A percentile compares a stretch with the other conserved stretches of the same genome.
Conservation (phyloP, 1,140 invertebrate genomes). For the Leptinotarsa undecemlineata region DNA sequence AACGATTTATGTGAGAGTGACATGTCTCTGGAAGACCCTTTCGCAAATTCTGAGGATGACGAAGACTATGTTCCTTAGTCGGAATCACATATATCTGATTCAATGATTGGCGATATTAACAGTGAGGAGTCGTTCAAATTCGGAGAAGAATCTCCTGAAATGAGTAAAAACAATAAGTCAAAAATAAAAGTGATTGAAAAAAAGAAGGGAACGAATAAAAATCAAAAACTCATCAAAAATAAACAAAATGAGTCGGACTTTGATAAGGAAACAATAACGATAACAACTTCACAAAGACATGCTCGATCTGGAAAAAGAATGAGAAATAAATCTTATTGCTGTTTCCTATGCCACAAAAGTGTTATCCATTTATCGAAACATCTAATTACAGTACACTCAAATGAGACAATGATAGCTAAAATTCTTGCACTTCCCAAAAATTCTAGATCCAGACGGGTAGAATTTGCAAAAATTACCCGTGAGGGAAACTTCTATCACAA, state of each 20-base stretch:
- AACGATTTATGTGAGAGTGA: slow-evolving; percentile 2
- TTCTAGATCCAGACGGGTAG: background rate
- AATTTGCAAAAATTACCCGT: background rate
- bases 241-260: background rate
- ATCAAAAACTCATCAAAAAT: background rate
- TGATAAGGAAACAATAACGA: background rate
- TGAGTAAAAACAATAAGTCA: background rate
- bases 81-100: slow-evolving; percentile 1
- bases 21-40: background rate
- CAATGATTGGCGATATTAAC: background rate
- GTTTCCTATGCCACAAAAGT: slow-evolving; percentile 22
- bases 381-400: slow-evolving; percentile 1
- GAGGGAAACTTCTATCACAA: slow-evolving; percentile 11
- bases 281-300: background rate
- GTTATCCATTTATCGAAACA: slow-evolving; percentile 9
- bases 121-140: background rate
- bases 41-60: slow-evolving; percentile 1
- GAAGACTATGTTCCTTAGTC: slow-evolving; percentile 2
- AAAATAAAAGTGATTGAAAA: background rate
- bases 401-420: slow-evolving; percentile 21
- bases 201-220: background rate
- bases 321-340: slow-evolving; percentile 11
- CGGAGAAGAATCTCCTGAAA: background rate
- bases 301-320: slow-evolving; percentile 16
- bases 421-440: slow-evolving; percentile 19